Conservation (phyloP, 2,888 invertebrate genomes). For the Imbricaverruca yamaguchii region DNA sequence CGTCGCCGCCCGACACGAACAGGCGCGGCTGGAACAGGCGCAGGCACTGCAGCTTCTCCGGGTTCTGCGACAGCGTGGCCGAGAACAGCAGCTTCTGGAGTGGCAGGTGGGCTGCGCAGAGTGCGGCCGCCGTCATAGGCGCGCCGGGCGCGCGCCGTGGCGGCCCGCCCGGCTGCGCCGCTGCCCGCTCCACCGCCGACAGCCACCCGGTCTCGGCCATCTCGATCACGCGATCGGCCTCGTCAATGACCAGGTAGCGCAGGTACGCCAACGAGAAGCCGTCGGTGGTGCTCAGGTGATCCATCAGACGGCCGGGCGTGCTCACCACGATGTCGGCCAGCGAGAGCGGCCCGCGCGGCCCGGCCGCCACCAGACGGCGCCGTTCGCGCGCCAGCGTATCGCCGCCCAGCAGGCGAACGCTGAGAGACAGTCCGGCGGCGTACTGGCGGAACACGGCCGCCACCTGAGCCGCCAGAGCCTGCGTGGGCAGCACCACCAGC, state of each 20-base stretch:
- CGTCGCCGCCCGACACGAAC: conserved; percentile 62
- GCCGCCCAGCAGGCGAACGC: neutral
- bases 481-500: conserved; percentile 84
- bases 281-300: conserved; percentile 76
- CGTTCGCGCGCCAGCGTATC: conserved; percentile 19
- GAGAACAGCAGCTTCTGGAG: conserved; percentile 91
- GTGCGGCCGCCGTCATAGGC: neutral
- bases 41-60: conserved; percentile 83
- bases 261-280: conserved; percentile 65
- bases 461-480: conserved; percentile 84
- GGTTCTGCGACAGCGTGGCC: conserved; percentile 94
- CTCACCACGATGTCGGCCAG: conserved; percentile 73
- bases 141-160: conserved; percentile 1
- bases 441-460: conserved; percentile 64
- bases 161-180: neutral
- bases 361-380: neutral
- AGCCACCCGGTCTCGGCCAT: conserved; percentile 84
- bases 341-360: conserved; percentile 25
- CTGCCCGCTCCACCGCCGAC: conserved; percentile 58
- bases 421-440: conserved; percentile 53
- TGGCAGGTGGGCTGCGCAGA: conserved; percentile 45
- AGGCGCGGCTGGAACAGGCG: conserved; percentile 85
- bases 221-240: conserved; percentile 78
- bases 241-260: conserved; percentile 79
- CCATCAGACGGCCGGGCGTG: conserved; percentile 86